Percentiles rank a stretch among this genome's conserved stretches.
Evolutionary conservation across 2,797 vertebrate genomes (phyloP).

Genomic region (Coracias cyanogaster): DNA sequence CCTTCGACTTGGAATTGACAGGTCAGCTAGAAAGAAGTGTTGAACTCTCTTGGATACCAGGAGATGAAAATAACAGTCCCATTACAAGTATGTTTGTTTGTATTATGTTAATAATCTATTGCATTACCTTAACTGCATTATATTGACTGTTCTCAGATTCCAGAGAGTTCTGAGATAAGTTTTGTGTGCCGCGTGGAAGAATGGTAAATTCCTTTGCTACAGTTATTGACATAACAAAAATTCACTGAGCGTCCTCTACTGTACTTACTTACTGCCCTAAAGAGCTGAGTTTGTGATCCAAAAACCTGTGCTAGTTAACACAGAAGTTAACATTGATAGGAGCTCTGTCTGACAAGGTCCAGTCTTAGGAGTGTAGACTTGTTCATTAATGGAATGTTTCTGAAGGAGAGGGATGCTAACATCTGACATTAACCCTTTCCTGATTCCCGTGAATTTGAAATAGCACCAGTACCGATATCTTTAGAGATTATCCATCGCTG

Average conservation of each 20-base stretch:
- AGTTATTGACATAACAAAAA: background rate
- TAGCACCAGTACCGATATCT: background rate
- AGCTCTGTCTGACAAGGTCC: background rate
- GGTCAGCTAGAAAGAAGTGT: slow-evolving; percentile 88
- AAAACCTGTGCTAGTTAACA: background rate
- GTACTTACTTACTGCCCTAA: background rate
- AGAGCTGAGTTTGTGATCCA: background rate
- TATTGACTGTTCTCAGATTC: background rate
- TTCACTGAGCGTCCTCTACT: background rate
- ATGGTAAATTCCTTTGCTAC: background rate
- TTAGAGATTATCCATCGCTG: background rate
- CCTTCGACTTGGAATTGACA: slow-evolving; percentile 94
- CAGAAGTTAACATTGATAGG: background rate
- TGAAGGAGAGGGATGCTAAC: background rate
- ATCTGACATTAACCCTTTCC: background rate
- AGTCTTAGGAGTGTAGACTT: background rate
- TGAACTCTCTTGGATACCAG: slow-evolving; percentile 93
- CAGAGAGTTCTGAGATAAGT: background rate
- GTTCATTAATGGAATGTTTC: background rate
- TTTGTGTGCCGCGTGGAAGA: background rate
- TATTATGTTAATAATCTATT: background rate
- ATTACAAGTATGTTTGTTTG: slow-evolving; percentile 86
- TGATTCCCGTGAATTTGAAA: background rate
- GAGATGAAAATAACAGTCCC: slow-evolving; percentile 94
- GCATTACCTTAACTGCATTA: fast-evolving